Base-by-base conservation (phyloP, 2,113 vertebrate species). In the Apteryx mantelli region DNA sequence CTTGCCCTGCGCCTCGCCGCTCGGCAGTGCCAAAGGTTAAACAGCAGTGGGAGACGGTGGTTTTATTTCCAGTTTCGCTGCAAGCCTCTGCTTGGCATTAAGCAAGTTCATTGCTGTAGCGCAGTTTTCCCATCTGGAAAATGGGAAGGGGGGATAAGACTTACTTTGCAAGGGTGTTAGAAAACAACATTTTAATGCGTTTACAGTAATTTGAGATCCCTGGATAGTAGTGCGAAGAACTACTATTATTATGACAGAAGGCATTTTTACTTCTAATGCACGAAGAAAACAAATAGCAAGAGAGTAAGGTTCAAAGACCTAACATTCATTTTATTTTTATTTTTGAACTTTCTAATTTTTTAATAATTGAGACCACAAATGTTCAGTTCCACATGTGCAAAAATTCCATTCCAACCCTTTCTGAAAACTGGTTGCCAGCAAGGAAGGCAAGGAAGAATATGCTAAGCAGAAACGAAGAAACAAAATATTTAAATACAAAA, bases 271-370 rank as follows among this genome's bases (percentile, higher is more conserved):
- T 93, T 77, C 80, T 89, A 79, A 92, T 61, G 38, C 82, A 88
- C 68, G 94, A 91, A 52, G 66, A 95, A 95, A 95, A 77, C 83
- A 96, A 94, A 92, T 63, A 88, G 64, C 52, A 46, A 92, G 58
- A 88, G 82, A 82, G 52, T 60, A 80, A 95, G 36, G 58, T 83
- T 87, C 3, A 50, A 91, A 68, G 55, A 86, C 75, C 91, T 82
- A 95, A 78, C 66, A 61, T 56, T 40, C 30, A 61, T 94, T 74
- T 78, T 83, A 66, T 70, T 97, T 93, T 94, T 95, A 88, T 93
- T 96, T 95, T 95, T 83, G 42, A 95, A 88, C 87, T 95, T 94
- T 84, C 91, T 95, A 85, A 95, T 91, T 97, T 95, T 94, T 91
- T 93, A 97, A 38, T 96, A 91, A 86, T 91, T 88, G 93, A 94